These are phyloP conservation scores for Graphium colonna DNA, from an alignment of 2,888 invertebrate species.

Conservation along the genomic window DNA sequence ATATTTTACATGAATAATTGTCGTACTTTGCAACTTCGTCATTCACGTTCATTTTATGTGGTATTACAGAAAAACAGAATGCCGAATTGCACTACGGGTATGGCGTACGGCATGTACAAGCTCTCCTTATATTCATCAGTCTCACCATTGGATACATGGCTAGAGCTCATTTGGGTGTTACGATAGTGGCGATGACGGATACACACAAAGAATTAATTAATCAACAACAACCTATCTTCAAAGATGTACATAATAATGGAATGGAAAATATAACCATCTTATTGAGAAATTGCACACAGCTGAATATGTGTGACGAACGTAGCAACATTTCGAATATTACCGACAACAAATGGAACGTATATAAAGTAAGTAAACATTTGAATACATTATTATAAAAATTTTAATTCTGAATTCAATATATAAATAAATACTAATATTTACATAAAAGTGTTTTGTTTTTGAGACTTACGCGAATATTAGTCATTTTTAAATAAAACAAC, in stretches of 20 bases:
- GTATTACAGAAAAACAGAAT: constrained; percentile 30
- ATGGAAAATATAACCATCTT: neutral
- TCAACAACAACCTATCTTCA: neutral
- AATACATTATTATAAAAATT: neutral
- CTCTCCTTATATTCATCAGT: constrained; percentile 38
- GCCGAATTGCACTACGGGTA: constrained; percentile 37
- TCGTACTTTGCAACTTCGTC: no score
- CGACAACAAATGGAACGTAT: neutral
- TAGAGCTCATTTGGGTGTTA: constrained; percentile 51
- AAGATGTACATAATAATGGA: neutral
- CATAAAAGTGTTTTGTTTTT: no score
- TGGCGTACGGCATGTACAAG: constrained; percentile 50
- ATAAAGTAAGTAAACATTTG: neutral
- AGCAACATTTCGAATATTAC: no score
- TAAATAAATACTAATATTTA: no score
- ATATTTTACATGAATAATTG: no score
- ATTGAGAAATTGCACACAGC: no score
- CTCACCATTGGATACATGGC: constrained; percentile 38
- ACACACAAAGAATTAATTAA: neutral
- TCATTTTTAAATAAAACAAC: no score
- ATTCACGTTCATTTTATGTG: no score
- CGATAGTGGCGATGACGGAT: constrained; percentile 53
- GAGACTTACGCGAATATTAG: no score
- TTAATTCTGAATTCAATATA: neutral
- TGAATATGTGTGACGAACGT: no score